A percentile compares a stretch with the other conserved stretches of the same genome.
Conservation (phyloP, 2,888 invertebrate species). For the Sesamia inferens region DNA sequence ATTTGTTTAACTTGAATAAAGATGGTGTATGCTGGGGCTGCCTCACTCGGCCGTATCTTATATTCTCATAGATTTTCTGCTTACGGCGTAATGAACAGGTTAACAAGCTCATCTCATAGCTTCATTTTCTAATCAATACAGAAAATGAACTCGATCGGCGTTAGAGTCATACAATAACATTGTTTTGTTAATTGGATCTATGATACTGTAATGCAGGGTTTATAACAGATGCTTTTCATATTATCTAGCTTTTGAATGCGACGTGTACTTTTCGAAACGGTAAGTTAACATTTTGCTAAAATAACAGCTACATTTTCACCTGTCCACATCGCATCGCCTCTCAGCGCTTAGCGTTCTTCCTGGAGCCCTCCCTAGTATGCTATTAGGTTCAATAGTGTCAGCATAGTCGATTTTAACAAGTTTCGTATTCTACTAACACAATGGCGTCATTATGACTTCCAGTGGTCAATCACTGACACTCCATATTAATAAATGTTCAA, state of each 20-base stretch:
- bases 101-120: conserved; percentile 43
- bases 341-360: too few relatives aligned
- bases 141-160: conserved; percentile 28
- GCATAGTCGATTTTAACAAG: too few relatives aligned
- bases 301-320: neutral
- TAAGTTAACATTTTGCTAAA: neutral
- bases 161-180: conserved; percentile 20
- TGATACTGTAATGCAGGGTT: neutral
- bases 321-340: too few relatives aligned
- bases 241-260: neutral
- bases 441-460: too few relatives aligned
- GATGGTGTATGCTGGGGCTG: too few relatives aligned
- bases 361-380: too few relatives aligned
- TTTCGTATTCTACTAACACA: too few relatives aligned
- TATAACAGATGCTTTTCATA: too few relatives aligned
- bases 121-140: conserved; percentile 41
- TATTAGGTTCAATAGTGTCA: too few relatives aligned
- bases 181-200: conserved; percentile 10
- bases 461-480: too few relatives aligned
- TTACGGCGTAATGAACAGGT: conserved; percentile 38
- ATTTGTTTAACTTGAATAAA: too few relatives aligned
- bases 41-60: neutral
- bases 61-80: conserved; percentile 11
- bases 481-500: too few relatives aligned
- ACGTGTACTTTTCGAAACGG: neutral